These are phyloP conservation scores for Pantelozetes paolii DNA, from an alignment of 2,888 invertebrate species.

Conservation along the genomic window DNA sequence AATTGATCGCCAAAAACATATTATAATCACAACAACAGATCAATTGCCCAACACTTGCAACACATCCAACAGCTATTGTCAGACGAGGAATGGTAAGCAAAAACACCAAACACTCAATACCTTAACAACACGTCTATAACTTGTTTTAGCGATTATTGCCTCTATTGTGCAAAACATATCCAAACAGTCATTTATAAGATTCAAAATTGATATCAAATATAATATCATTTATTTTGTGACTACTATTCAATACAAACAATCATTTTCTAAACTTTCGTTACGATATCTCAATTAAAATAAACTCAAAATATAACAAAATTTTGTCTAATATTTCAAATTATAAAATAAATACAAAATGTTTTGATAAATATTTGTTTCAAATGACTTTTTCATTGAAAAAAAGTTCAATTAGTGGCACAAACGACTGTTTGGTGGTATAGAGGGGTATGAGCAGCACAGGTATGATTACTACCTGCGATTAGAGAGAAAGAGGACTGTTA, in stretches of 20 bases:
- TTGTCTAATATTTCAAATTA: background rate
- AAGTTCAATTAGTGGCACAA: conserved; percentile 9
- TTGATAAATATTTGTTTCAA: background rate
- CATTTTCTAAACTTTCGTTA: no score
- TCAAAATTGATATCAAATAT: conserved; percentile 13
- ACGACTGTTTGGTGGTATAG: background rate
- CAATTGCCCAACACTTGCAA: background rate
- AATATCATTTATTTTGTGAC: background rate
- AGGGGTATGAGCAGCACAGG: background rate
- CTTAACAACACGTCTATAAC: conserved; percentile 24
- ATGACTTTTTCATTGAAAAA: conserved; percentile 3
- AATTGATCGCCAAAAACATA: conserved; percentile 21
- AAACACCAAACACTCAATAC: background rate
- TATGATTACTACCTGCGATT: background rate
- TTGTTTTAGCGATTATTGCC: background rate
- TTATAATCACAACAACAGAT: conserved; percentile 6
- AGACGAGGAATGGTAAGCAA: conserved; percentile 1
- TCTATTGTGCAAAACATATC: conserved; percentile 3
- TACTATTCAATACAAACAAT: no score
- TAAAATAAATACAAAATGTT: background rate
- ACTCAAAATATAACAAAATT: background rate
- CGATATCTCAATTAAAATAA: no score
- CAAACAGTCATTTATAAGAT: conserved; percentile 14
- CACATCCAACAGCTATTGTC: conserved; percentile 20
- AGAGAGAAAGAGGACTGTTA: conserved; percentile 10